phyloP scores from a whole-genome alignment of 2,797 vertebrate species.

The Odontamblyopus lacepedii region DNA sequence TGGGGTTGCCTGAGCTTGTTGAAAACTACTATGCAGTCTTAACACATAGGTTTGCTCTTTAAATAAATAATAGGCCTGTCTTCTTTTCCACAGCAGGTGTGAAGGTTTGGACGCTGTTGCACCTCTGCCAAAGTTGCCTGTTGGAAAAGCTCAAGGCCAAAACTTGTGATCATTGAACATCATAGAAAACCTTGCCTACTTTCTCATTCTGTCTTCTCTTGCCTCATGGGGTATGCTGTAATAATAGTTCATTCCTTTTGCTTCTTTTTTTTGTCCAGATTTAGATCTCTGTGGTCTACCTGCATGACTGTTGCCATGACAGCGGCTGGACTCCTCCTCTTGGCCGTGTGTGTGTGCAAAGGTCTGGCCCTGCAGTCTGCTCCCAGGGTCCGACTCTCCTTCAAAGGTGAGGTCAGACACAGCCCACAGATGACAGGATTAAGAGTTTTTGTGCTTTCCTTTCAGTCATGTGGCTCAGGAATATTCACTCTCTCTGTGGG shows the following conservation, averaged over 20 bases:
- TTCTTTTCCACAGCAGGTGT: constrained; percentile 72
- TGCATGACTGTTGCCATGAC: constrained; percentile 77
- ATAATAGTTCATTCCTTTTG: constrained; percentile 71
- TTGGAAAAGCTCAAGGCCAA: constrained; percentile 65
- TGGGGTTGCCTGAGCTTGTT: constrained; percentile 12
- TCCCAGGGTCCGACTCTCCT: constrained; percentile 78
- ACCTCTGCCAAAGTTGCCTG: constrained; percentile 55
- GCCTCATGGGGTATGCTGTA: constrained; percentile 70
- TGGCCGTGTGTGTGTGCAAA: constrained; percentile 74
- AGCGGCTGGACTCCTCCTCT: constrained; percentile 74
- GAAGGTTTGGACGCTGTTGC: constrained; percentile 68
- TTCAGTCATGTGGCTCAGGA: background rate
- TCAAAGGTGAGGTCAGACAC: constrained; percentile 76
- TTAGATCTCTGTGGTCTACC: constrained; percentile 76
- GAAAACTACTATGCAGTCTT: constrained; percentile 45
- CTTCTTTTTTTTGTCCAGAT: constrained; percentile 65
- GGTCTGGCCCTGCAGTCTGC: constrained; percentile 71
- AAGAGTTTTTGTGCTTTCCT: background rate
- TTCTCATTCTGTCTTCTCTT: constrained; percentile 65
- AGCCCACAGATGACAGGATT: constrained; percentile 1
- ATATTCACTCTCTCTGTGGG: background rate
- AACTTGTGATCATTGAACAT: constrained; percentile 69
- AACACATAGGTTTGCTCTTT: constrained; percentile 61
- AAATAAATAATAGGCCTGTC: constrained; percentile 75
- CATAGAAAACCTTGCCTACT: constrained; percentile 52